These are phyloP conservation scores for Catocala sponsa DNA, from an alignment of 2,888 invertebrate species.

Conservation along the genomic window DNA sequence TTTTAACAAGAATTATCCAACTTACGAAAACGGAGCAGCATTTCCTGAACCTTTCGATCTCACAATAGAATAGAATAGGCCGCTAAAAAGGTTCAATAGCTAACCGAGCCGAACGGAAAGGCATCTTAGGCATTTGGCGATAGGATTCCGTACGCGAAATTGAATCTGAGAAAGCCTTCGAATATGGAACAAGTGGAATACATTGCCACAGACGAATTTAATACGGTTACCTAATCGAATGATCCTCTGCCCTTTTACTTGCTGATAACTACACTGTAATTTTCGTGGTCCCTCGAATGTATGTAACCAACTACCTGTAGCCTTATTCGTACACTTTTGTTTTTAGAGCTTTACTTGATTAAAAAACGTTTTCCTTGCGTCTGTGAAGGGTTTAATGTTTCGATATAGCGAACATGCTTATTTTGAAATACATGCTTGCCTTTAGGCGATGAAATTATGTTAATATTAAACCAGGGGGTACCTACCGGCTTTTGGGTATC, in stretches of 20 bases:
- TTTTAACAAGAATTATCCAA: conserved; percentile 18
- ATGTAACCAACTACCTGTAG: conserved; percentile 32
- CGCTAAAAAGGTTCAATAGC: conserved; percentile 46
- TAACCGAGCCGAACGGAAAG: conserved; percentile 18
- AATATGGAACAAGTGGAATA: conserved; percentile 29
- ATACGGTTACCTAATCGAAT: conserved; percentile 23
- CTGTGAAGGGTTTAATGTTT: conserved; percentile 5
- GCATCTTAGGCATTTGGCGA: conserved; percentile 39
- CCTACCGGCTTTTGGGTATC: not conserved
- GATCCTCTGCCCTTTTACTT: conserved; percentile 17
- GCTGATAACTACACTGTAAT: conserved; percentile 22
- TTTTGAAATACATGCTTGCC: not conserved
- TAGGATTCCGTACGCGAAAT: conserved; percentile 39
- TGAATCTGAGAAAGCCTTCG: conserved; percentile 36
- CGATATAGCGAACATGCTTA: not conserved
- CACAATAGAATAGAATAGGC: conserved; percentile 35
- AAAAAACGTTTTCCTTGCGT: conserved; percentile 22
- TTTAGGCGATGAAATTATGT: not conserved
- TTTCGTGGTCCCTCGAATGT: conserved; percentile 14
- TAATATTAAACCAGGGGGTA: not conserved
- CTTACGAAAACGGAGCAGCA: conserved; percentile 30
- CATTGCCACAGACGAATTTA: conserved; percentile 30
- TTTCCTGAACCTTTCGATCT: conserved; percentile 24
- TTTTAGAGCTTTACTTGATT: conserved; percentile 28
- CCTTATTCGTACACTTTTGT: conserved; percentile 18